These are phyloP conservation scores for Muscicapa adusta DNA, from an alignment of 2,113 vertebrate species.

Conservation along the genomic window DNA sequence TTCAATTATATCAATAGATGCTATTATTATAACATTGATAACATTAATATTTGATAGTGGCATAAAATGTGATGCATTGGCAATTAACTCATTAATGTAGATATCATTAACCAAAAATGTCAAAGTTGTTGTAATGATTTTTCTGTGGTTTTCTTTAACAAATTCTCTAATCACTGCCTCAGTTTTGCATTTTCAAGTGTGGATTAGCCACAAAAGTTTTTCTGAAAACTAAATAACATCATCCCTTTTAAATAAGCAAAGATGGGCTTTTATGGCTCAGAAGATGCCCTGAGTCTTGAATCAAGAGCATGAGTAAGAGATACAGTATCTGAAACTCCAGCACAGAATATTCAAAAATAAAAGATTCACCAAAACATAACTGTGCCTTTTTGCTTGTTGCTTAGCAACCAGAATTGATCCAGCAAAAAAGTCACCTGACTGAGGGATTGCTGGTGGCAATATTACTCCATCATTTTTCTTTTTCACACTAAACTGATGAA, in stretches of 20 bases:
- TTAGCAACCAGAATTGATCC: slow-evolving; percentile 80
- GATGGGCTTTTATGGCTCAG: not conserved
- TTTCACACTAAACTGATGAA: slow-evolving; percentile 70
- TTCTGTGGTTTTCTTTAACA: slow-evolving; percentile 34
- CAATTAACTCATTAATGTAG: slow-evolving; percentile 76
- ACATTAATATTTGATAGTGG: slow-evolving; percentile 77
- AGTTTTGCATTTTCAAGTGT: not conserved
- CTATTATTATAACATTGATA: slow-evolving; percentile 78
- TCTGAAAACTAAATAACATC: not conserved
- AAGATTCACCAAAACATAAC: slow-evolving; percentile 70
- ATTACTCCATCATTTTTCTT: slow-evolving; percentile 79
- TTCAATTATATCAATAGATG: slow-evolving; percentile 76
- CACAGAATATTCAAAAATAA: slow-evolving; percentile 60
- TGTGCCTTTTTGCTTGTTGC: slow-evolving; percentile 70
- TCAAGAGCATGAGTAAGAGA: not conserved
- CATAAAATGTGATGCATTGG: slow-evolving; percentile 71
- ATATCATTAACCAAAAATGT: slow-evolving; percentile 73
- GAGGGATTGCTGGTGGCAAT: slow-evolving; percentile 78
- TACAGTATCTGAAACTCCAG: slow-evolving; percentile 20
- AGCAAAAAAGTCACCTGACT: slow-evolving; percentile 76
- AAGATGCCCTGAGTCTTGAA: not conserved
- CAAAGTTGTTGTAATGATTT: slow-evolving; percentile 62
- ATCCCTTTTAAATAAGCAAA: not conserved
- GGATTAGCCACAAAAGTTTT: slow-evolving; percentile 30
- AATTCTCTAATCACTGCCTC: slow-evolving; percentile 35